phyloP scores from a whole-genome alignment of 1,140 invertebrate genomes.

The Cylas formicarius region DNA sequence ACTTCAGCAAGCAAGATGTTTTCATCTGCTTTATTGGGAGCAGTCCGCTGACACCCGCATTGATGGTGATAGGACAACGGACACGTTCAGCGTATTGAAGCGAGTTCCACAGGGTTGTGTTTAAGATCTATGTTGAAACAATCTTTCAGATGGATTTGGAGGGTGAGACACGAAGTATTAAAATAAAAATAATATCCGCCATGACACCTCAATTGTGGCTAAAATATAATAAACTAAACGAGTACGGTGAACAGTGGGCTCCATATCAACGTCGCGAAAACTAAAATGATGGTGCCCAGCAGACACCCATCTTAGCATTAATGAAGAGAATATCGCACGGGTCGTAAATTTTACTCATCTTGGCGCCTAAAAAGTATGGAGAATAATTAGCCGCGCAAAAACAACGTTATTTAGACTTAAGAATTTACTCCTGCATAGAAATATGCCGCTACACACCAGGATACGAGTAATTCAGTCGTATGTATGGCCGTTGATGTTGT shows the following conservation, averaged over 20 bases:
- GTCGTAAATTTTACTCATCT: conserved; percentile 2
- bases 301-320: not conserved
- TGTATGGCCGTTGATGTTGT: conserved; percentile 6
- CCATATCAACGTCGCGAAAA: not conserved
- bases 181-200: conserved; percentile 9
- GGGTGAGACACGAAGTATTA: not conserved
- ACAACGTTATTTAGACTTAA: not conserved
- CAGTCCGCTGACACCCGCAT: conserved; percentile 5
- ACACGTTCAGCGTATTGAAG: conserved; percentile 4
- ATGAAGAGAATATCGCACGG: not conserved
- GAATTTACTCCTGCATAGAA: conserved; percentile 5
- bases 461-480: conserved; percentile 8
- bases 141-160: conserved; percentile 9
- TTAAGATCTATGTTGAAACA: not conserved
- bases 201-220: not conserved
- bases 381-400: not conserved
- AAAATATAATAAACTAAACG: not conserved
- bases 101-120: not conserved
- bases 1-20: too few relatives aligned
- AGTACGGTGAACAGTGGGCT: not conserved
- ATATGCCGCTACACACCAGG: not conserved
- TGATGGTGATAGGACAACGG: not conserved
- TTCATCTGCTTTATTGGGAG: conserved; percentile 7
- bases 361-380: conserved; percentile 4
- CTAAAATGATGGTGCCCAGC: not conserved